Evolutionary conservation across 2,888 invertebrate genomes (phyloP), one percentile per base, ranked within the genome.

Genomic region (Melipona bicolor): DNA sequence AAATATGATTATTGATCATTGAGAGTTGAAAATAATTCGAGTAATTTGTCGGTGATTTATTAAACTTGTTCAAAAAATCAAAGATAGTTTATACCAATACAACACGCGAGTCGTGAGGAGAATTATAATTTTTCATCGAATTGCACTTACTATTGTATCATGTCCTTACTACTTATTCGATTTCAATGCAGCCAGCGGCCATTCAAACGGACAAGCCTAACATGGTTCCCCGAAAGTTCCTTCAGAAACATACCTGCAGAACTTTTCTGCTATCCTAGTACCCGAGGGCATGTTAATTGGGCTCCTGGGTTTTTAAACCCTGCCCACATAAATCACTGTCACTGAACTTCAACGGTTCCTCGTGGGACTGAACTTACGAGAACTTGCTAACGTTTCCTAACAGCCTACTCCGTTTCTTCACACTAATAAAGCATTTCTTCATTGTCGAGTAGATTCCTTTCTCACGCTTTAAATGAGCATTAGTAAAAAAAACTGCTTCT

Each of bases 181-280:
- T 21, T 56, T 5, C 9, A 27, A n/a, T 11, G 17, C 21, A 11
- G 15, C 0, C 11, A 6, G 15, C 21, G 9, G 36, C 32, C 49
- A 67, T 61, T 27, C n/a, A 36, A 6, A 32, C 9, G n/a, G 24
- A 67, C 19, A 13, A 36, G 32, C 24, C 52, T 19, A 32, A 9
- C 49, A 21, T 27, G 52, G 68, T 70, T 77, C 71, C 74, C 69
- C n/a, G 3, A 76, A 85, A 70, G 61, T 80, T 65, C 72, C 81
- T 75, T 69, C 32, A 73, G 84, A 84, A 84, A 78, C 50, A 15
- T 27, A 68, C 69, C 87, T 80, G 61, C 87, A 17, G 24, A 24
- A 56, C 36, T 77, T 77, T 86, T 49, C 85, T 85, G 85, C 67
- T 86, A 68, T 24, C 85, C 86, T 86, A 81, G 15, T 77, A 62